Base-by-base conservation (phyloP, 2,113 vertebrate genomes). In the Crocuta crocuta region DNA sequence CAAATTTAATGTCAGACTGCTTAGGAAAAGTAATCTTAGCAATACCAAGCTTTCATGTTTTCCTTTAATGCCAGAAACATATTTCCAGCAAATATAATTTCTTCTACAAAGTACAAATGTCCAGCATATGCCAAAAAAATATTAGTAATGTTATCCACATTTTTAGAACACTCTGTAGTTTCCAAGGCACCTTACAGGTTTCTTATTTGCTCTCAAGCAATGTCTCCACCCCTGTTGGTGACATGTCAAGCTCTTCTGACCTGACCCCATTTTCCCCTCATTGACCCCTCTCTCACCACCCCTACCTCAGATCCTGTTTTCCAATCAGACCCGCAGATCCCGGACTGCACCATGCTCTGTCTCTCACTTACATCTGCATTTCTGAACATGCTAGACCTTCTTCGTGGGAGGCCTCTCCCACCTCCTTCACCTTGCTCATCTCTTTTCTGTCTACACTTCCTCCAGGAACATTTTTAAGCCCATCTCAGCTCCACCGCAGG, bases 81-180 rank as follows among this genome's bases (percentile, higher is more conserved):
- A 91, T 61, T 97, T 87, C 80, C 45, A 86, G 87, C 78, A 96
- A 95, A 92, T 90, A 53, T 80, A 92, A 97, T 84, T 93, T 93
- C 63, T 93, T 80, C 45, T 65, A 73, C 78, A 71, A 50, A 97
- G 58, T 78, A 85, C n/a, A 85, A 93, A 81, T 76, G 55, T 70
- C 91, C 55, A 70, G 31, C 21, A 68, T 26, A 28, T 17, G 39
- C 91, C 79, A 80, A 81, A 83, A 90, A 2, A 86, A 24, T 73
- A 61, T 21, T 21, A 2, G 61, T 15, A 35, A 63, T 4, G 43
- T n/a, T 39, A 55, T 80, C 70, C 28, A 26, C 16, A n/a, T 33
- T 81, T 35, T 31, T 26, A 93, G 55, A 93, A 39, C 58, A 35
- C 65, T 50, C 80, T 15, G 39, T 50, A n/a, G 12, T 65, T 97